Evolutionary conservation across 2,888 invertebrate genomes (phyloP).

Genomic region (Ophraella communa): DNA sequence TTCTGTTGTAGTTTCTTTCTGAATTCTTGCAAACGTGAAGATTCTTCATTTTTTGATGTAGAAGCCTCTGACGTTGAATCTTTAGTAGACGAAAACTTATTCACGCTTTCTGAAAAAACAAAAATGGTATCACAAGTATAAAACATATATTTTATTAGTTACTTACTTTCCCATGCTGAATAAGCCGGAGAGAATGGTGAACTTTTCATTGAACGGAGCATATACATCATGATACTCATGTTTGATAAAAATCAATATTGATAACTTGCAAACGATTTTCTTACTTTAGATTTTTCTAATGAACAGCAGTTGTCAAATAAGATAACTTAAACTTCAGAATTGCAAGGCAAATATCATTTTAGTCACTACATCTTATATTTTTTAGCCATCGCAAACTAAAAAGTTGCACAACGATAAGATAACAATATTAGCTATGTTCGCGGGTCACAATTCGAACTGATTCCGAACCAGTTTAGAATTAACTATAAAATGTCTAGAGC

Average conservation of each 20-base stretch:
- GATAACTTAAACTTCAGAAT: background rate
- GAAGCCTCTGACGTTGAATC: background rate
- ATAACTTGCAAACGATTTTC: background rate
- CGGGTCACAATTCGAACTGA: too few species aligned
- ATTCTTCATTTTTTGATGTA: conserved; percentile 53
- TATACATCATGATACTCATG: conserved; percentile 57
- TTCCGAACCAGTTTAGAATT: too few species aligned
- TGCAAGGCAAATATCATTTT: background rate
- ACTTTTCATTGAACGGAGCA: conserved; percentile 50
- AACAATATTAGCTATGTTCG: too few species aligned
- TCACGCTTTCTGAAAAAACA: conserved; percentile 27
- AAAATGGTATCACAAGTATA: background rate
- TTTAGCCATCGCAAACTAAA: background rate
- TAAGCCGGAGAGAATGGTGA: conserved; percentile 45
- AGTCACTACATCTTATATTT: background rate
- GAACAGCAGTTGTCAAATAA: background rate
- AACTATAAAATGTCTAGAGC: too few species aligned
- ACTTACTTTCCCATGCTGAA: conserved; percentile 41
- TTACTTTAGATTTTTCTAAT: background rate
- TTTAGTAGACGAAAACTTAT: conserved; percentile 35
- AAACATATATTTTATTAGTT: background rate
- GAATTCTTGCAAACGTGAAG: conserved; percentile 71
- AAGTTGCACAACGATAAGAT: background rate
- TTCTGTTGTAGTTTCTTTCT: conserved; percentile 74
- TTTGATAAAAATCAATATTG: conserved; percentile 21